phyloP scores from a whole-genome alignment of 2,888 invertebrate genomes.

The Ectemnius continuus region DNA sequence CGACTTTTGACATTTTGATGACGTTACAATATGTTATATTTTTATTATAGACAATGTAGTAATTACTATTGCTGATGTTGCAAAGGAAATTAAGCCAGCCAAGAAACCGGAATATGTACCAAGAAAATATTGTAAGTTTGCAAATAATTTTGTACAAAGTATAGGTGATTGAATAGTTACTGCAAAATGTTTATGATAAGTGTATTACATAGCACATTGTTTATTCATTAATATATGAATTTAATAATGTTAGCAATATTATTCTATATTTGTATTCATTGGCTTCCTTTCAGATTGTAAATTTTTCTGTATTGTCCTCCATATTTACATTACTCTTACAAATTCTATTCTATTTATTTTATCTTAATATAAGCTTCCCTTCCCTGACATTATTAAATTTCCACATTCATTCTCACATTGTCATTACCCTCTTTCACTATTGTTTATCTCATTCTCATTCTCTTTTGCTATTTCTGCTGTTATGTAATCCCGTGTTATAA shows the following conservation, averaged over 20 bases:
- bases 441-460: no score
- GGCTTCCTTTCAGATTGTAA: no score
- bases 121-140: constrained; percentile 85
- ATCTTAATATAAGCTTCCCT: no score
- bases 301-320: no score
- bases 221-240: neutral
- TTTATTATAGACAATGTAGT: constrained; percentile 58
- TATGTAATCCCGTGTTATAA: no score
- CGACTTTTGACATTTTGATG: neutral
- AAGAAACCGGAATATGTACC: constrained; percentile 91
- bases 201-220: neutral
- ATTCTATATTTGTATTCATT: no score
- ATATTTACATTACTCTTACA: no score
- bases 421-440: no score
- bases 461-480: no score
- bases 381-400: neutral
- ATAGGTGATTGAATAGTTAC: no score
- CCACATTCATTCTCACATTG: constrained; percentile 13
- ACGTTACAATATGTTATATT: neutral
- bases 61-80: constrained; percentile 87
- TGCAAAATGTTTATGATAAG: no score
- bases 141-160: constrained; percentile 12
- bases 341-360: no score
- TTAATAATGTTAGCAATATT: neutral
- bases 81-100: constrained; percentile 82